phyloP scores from a whole-genome alignment of 2,888 invertebrate genomes.

The Eupithecia dodoneata region DNA sequence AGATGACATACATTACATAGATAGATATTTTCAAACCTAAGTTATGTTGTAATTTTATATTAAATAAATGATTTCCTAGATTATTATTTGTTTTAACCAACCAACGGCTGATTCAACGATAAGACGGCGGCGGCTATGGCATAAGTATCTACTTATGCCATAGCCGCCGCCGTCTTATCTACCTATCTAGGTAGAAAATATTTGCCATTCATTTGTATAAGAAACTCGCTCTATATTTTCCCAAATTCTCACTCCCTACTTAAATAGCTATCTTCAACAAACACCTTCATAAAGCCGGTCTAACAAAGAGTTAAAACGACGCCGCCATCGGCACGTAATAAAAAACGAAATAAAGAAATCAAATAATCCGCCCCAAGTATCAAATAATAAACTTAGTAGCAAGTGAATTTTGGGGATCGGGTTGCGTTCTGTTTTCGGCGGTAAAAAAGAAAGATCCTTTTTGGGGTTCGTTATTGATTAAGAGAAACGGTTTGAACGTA shows the following conservation, averaged over 20 bases:
- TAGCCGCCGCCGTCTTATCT: not conserved
- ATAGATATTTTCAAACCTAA: no score
- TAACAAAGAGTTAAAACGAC: slow-evolving; percentile 71
- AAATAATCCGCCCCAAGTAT: slow-evolving; percentile 76
- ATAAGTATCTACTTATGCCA: not conserved
- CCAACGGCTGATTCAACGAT: not conserved
- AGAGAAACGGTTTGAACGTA: not conserved
- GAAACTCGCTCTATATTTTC: not conserved
- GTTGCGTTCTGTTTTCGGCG: slow-evolving; percentile 63
- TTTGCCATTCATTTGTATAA: not conserved
- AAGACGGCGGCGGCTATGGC: not conserved
- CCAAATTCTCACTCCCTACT: slow-evolving; percentile 30
- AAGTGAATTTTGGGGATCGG: slow-evolving; percentile 82
- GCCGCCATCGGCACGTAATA: slow-evolving; percentile 65
- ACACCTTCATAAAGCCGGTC: slow-evolving; percentile 63
- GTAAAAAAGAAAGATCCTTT: slow-evolving; percentile 65
- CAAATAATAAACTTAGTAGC: slow-evolving; percentile 84
- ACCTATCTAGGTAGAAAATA: not conserved
- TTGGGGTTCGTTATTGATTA: slow-evolving; percentile 54
- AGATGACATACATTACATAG: no score
- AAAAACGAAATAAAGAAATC: slow-evolving; percentile 31
- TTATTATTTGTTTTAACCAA: not conserved
- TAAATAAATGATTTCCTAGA: not conserved
- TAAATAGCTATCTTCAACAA: slow-evolving; percentile 63
- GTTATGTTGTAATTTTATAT: no score